Evolutionary conservation across 2,797 vertebrate genomes (phyloP).

Genomic region (Acipenser ruthenus): DNA sequence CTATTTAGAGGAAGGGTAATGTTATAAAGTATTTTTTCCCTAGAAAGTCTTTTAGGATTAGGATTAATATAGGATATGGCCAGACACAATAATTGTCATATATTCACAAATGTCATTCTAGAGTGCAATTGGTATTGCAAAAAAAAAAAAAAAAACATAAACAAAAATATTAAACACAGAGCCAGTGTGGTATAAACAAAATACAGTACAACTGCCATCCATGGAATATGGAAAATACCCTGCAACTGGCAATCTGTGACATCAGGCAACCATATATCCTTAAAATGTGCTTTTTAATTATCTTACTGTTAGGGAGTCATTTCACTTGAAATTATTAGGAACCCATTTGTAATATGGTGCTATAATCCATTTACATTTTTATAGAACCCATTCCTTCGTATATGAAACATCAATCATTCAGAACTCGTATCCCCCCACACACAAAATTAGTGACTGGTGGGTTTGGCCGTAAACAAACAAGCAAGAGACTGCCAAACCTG

Average conservation of each 20-base stretch:
- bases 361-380: neutral
- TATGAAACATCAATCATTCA: slow-evolving; percentile 7
- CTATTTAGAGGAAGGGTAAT: too few species aligned
- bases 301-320: too few species aligned
- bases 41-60: too few species aligned
- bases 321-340: neutral
- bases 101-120: too few species aligned
- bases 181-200: too few species aligned
- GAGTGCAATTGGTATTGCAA: too few species aligned
- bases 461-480: slow-evolving; percentile 11
- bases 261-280: slow-evolving; percentile 6
- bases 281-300: neutral
- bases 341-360: slow-evolving; percentile 3
- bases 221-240: neutral
- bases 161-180: too few species aligned
- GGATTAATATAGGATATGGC: too few species aligned
- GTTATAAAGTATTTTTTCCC: too few species aligned
- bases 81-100: too few species aligned
- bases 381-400: neutral
- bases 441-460: slow-evolving; percentile 5
- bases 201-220: neutral
- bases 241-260: neutral
- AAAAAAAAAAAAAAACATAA: too few species aligned
- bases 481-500: slow-evolving; percentile 9
- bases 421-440: slow-evolving; percentile 7